Conservation (phyloP, 2,113 vertebrate species). For the Chaenocephalus aceratus region DNA sequence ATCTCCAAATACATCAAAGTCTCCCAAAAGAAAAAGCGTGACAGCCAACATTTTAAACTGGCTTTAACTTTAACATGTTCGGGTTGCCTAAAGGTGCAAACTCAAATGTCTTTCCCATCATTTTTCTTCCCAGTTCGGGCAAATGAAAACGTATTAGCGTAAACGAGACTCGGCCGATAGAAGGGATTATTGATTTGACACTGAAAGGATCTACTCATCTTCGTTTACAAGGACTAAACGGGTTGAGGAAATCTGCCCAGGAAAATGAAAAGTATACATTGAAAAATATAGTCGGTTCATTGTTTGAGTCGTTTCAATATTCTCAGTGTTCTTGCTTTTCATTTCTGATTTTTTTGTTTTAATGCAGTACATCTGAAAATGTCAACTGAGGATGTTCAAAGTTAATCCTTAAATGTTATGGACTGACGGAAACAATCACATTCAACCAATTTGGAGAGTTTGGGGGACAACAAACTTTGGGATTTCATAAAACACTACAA, state of each 20-base stretch:
- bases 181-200: slow-evolving; percentile 41
- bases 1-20: slow-evolving; percentile 79
- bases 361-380: no score
- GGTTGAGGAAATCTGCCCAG: slow-evolving; percentile 3
- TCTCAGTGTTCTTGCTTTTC: no score
- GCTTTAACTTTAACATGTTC: not conserved
- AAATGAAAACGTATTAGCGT: slow-evolving; percentile 39
- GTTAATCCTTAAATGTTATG: no score
- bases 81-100: slow-evolving; percentile 48
- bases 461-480: no score
- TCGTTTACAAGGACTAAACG: not conserved
- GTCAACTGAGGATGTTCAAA: no score
- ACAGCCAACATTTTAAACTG: slow-evolving; percentile 57
- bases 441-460: no score
- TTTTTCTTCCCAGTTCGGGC: not conserved
- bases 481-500: no score
- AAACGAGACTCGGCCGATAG: slow-evolving; percentile 40
- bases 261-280: not conserved
- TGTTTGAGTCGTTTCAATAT: no score
- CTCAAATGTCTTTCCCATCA: slow-evolving; percentile 47
- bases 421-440: no score
- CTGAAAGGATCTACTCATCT: not conserved
- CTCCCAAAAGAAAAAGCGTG: slow-evolving; percentile 51
- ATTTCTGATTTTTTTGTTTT: no score
- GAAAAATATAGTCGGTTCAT: no score